Percentiles rank a stretch among this genome's conserved stretches.
Conservation (phyloP, 2,113 vertebrate species). For the Oncorhynchus masou region DNA sequence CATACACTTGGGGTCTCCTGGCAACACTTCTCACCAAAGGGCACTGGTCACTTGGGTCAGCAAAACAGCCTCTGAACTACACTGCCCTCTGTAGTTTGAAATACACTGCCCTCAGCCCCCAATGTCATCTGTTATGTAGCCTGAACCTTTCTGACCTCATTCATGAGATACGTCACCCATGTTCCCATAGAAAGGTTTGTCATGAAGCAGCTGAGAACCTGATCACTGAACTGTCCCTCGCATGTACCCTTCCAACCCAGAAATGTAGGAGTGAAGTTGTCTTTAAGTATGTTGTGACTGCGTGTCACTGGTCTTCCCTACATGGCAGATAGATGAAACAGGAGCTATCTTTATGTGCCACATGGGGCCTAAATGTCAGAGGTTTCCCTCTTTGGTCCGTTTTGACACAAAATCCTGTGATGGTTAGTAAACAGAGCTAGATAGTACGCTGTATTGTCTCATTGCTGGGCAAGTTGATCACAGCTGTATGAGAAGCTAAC, state of each 20-base stretch:
- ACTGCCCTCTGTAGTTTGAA: too few relatives aligned
- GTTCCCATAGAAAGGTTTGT: neutral
- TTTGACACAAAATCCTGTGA: neutral
- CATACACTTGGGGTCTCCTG: conserved; percentile 11
- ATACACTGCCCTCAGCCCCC: too few relatives aligned
- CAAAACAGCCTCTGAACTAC: neutral
- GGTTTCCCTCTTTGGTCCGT: too few relatives aligned
- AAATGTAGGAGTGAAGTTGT: neutral
- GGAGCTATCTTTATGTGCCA: neutral
- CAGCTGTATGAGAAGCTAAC: too few relatives aligned
- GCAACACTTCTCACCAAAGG: conserved; percentile 24
- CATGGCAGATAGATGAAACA: neutral
- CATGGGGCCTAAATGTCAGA: too few relatives aligned
- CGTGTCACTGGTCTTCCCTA: neutral
- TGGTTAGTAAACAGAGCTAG: neutral
- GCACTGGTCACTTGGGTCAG: conserved; percentile 26
- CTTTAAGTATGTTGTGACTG: neutral
- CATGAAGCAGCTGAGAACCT: neutral
- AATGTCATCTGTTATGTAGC: too few relatives aligned
- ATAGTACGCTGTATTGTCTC: too few relatives aligned
- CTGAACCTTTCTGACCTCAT: too few relatives aligned
- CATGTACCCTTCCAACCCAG: neutral
- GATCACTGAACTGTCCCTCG: neutral
- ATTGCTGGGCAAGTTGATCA: too few relatives aligned
- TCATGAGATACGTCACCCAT: neutral